Base-by-base conservation (phyloP, 2,888 invertebrate genomes). In the Cosmia pyralina region DNA sequence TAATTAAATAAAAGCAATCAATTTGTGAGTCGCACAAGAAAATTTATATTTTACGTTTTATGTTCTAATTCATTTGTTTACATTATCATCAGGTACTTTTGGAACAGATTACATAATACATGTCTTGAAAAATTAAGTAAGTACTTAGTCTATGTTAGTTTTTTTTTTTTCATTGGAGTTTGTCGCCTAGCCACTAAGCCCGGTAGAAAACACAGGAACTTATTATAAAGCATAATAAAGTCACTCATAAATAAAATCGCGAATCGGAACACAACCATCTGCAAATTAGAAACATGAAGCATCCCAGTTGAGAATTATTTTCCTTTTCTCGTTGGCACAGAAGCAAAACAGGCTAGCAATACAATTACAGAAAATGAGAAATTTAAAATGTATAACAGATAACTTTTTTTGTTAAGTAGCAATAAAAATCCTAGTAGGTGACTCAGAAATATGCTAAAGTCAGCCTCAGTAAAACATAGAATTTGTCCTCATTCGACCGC, bases 361-460 rank as follows among this genome's bases (percentile, higher is more conserved):
- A 81, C 77, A 69, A 77, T 81, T 68, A 79, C 53, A 69, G 58
- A 71, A 78, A 76, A 75, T 74, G 55, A 72, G 77, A 72, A 66
- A 75, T 81, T 79, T 77, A 65, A 68, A 75, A 64, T 77, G 68
- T 50, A 79, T 72, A 74, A 71, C 44, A 48, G 44, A 59, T 73
- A 46, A 74, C 75, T 77, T 77, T 70, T 80, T 70, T 82, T 73
- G 59, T 34, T 8, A 28, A 28, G 28, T 28, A 64, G 52, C 62
- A 83, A 59, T 78, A 78, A 71, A 82, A 78, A 72, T 22, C 53
- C n/a, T 17, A 63, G 28, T 28, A 67, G 22, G 73, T 79, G 73
- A 74, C 59, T 71, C 79, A 69, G 59, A 69, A 77, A 65, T 63
- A 72, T 34, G 48, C 19, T 59, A 57, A 63, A 11, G 28, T 34